Conservation (phyloP, 2,113 vertebrate genomes). For the Penelope pileata region DNA sequence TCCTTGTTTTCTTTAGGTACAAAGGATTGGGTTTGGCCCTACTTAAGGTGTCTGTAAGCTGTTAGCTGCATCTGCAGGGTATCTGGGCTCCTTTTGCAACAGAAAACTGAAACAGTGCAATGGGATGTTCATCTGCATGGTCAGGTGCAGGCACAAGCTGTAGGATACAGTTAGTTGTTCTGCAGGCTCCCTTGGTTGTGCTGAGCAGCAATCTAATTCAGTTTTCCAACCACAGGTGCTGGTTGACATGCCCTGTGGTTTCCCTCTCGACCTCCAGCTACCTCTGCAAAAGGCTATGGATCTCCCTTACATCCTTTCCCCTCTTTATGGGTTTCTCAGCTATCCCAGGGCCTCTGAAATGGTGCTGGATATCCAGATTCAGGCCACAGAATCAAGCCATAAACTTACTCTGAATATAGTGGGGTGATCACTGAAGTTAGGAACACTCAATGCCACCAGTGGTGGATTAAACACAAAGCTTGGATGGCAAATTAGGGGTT, state of each 20-base stretch:
- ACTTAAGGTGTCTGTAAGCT: background rate
- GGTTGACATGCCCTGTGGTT: background rate
- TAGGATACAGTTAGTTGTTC: background rate
- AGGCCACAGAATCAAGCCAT: background rate
- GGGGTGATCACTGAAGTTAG: background rate
- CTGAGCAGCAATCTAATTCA: accelerated
- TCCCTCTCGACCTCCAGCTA: background rate
- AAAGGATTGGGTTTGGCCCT: background rate
- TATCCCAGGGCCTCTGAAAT: background rate
- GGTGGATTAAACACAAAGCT: background rate
- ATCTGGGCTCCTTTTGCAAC: background rate
- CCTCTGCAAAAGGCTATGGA: background rate
- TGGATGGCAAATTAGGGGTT: background rate
- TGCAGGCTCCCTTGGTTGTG: accelerated
- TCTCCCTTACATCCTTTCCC: background rate
- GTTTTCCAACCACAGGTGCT: background rate
- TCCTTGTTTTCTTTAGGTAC: background rate
- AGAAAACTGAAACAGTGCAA: background rate
- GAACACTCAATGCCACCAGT: background rate
- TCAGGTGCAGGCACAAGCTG: background rate
- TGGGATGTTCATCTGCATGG: background rate
- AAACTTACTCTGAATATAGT: background rate
- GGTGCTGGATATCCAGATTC: background rate
- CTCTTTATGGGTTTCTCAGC: background rate
- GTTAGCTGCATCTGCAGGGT: background rate